These are phyloP conservation scores for Calypte anna DNA, from an alignment of 2,113 vertebrate genomes.

Conservation along the genomic window DNA sequence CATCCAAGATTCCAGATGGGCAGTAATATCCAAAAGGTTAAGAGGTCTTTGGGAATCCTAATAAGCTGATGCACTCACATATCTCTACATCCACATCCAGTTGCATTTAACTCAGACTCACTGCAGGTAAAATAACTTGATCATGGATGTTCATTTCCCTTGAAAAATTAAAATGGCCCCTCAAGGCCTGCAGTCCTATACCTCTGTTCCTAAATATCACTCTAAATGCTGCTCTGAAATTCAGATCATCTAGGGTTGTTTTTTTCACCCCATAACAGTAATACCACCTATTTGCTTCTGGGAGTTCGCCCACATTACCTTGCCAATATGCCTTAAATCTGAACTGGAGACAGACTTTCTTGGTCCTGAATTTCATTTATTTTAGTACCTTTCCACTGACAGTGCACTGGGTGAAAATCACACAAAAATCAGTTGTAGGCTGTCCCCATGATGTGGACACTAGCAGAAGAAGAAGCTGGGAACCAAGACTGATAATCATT, in stretches of 20 bases:
- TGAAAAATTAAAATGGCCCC: background rate
- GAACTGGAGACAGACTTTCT: background rate
- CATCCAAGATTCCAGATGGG: background rate
- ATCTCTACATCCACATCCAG: background rate
- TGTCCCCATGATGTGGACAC: background rate
- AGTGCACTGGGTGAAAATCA: background rate
- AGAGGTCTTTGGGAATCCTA: background rate
- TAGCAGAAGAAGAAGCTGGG: background rate
- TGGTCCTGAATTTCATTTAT: background rate
- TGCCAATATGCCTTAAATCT: background rate
- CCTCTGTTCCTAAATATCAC: background rate
- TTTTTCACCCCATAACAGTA: background rate
- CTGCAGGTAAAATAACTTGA: background rate
- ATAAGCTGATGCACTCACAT: background rate
- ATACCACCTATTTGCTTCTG: background rate
- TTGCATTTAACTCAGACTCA: background rate
- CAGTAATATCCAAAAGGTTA: background rate
- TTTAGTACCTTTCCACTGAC: background rate
- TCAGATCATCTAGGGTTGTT: background rate
- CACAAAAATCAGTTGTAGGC: background rate
- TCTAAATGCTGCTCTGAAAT: background rate
- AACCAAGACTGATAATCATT: background rate
- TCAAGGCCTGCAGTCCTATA: background rate
- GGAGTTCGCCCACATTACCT: background rate
- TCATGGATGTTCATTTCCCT: background rate